Evolutionary conservation across 1,140 invertebrate genomes (phyloP), one percentile per base, ranked within the genome.

Genomic region (Drosophila gunungcola): DNA sequence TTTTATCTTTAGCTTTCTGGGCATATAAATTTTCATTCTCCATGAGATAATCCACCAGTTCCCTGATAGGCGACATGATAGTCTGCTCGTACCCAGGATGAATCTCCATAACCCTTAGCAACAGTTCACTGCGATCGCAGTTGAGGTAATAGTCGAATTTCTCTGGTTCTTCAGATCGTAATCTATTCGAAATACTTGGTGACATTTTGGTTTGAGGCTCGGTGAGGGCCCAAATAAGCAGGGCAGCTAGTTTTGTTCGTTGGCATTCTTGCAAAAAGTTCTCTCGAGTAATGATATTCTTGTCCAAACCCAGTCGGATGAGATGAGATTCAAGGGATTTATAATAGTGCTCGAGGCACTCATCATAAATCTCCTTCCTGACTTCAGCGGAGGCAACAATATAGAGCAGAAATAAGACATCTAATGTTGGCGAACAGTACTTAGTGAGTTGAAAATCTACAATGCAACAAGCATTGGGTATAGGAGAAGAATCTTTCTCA

Each of bases 391-490:
- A 25, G 1, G 78, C 62, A 6, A 84, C 75, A 6, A 78, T 77
- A 16, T 92, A 92, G 11, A 92, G 60, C 4, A 92, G 42, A 4
- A 84, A 90, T 10, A 92, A 70, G 2, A 95, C 93, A 72, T 95
- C 95, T 10, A 94, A 91, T 2, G 93, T 93, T 0, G 94, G 94
- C 3, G 94, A 94, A 62, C 93, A 93, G 67, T 93, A 94, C 12
- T 93, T 91, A 0, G 93, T 58, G n/a, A 94, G 70, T 83, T 95
- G 94, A 65, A 94, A 95, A 76, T 95, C 95, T 4, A 95, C 93
- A 9, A 95, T 76, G 11, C 94, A 77, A 64, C 95, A 95, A 16
- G 93, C 92, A 5, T 42, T 32, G 2, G 90, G 90, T 38, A 38
- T 91, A 46, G 3, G n/a, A 1, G 39, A 93, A 2, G 11, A 25